Evolutionary conservation across 2,797 vertebrate genomes (phyloP), one percentile per base, ranked within the genome.

Genomic region (Melanogrammus aeglefinus): DNA sequence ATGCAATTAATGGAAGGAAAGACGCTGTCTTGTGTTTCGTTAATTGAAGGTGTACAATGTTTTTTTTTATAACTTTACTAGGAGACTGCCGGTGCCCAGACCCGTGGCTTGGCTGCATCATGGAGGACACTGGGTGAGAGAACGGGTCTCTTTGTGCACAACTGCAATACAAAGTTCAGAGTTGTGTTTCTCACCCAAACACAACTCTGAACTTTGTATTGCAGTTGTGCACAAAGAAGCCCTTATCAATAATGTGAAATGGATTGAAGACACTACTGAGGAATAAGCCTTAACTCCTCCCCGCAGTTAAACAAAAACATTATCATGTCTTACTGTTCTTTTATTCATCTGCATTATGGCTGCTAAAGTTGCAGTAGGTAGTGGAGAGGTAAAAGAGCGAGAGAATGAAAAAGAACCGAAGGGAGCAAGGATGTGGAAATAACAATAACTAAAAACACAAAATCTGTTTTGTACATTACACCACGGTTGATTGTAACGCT

Each of bases 71-170:
- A 2, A 33, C 31, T 33, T 74, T 66, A 78, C 2, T 80, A 97
- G 96, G 94, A 73, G 95, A 96, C 80, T 97, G 96, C 90, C 93
- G 95, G 74, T 98, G 96, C 91, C 96, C 96, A 0, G 96, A 98
- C 75, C 86, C 89, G 0, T 98, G 97, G 97, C 92, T 96, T 81
- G 96, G 97, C 39, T 98, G 97, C 24, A 97, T 98, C 90, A 98
- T 98, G 97, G 97, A 97, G 85, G 96, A 98, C 84, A 98, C 96
- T 0, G 97, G 97, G 97, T 98, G 93, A 80, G 73, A 2, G 27
- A 33, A 33, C 31, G 3, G 3, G 3, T 33, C 31, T 33, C 31
- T 33, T 33, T 4, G 31, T 33, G 31, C 31, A 33, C 31, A 33
- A 4, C 31, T 33, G 31, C 31, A 33, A 33, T 33, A 33, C 31